Percentiles rank a stretch among this genome's conserved stretches.
These are phyloP conservation scores for Sorex maritimensis DNA, from an alignment of 2,797 vertebrate genomes.

Conservation along the genomic window DNA sequence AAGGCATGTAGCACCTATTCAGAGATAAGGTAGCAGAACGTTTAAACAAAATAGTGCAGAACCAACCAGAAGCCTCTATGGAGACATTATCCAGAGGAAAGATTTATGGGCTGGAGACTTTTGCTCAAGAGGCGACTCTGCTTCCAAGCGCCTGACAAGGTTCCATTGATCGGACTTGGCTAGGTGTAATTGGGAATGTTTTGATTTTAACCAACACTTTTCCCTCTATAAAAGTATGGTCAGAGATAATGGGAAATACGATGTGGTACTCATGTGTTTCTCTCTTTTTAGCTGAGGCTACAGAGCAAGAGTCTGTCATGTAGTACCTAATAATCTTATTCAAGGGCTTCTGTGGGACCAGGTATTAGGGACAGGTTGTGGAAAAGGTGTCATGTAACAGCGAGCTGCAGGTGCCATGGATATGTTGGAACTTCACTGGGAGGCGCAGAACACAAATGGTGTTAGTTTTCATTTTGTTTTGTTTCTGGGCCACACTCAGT, in stretches of 20 bases:
- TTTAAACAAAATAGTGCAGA: conserved; percentile 58
- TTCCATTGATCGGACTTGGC: neutral
- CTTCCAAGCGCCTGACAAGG: neutral
- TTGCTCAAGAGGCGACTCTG: neutral
- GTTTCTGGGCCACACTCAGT: too few relatives aligned
- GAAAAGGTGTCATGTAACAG: neutral
- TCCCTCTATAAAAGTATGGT: conserved; percentile 22
- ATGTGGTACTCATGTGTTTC: neutral
- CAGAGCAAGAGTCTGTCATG: neutral
- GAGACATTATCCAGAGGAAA: conserved; percentile 29
- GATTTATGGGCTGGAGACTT: neutral
- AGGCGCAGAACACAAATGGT: neutral
- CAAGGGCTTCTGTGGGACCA: neutral
- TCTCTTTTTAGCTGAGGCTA: conserved; percentile 41
- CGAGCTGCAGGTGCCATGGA: neutral
- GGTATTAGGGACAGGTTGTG: neutral
- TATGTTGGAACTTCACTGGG: neutral
- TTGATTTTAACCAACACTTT: conserved; percentile 30
- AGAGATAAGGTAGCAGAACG: conserved; percentile 62
- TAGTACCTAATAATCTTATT: neutral
- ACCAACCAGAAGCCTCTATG: neutral
- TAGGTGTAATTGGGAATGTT: conserved; percentile 37
- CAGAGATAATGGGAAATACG: neutral
- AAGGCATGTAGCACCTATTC: conserved; percentile 5
- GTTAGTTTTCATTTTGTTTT: too few relatives aligned